phyloP scores from a whole-genome alignment of 2,113 vertebrate species.

The Triplophysa rosa region DNA sequence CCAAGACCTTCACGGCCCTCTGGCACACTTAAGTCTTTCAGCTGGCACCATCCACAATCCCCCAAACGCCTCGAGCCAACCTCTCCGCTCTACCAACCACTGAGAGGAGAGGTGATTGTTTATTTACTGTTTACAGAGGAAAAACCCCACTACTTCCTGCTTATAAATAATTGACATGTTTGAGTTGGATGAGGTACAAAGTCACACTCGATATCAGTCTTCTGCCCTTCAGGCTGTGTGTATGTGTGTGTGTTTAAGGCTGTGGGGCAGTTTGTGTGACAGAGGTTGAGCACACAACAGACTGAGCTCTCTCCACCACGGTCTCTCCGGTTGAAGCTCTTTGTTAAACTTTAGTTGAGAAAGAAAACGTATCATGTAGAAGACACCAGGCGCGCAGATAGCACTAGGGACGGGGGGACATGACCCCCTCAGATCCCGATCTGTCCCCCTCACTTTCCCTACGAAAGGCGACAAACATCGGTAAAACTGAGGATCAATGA shows the following conservation, averaged over 20 bases:
- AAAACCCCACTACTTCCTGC: conserved; percentile 65
- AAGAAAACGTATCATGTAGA: neutral
- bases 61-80: neutral
- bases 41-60: conserved; percentile 1
- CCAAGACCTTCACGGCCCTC: neutral
- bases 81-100: conserved; percentile 40
- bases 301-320: neutral
- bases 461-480: no score
- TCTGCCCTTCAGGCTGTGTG: conserved; percentile 61
- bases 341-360: neutral
- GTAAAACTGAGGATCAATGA: no score
- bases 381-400: no score
- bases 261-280: conserved; percentile 46
- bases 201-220: conserved; percentile 56
- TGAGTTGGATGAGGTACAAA: conserved; percentile 75
- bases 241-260: conserved; percentile 9
- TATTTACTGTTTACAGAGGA: conserved; percentile 74
- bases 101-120: conserved; percentile 65
- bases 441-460: no score
- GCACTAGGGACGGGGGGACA: no score
- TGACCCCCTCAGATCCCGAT: no score
- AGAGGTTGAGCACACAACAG: conserved; percentile 12
- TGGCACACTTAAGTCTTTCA: neutral
- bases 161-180: conserved; percentile 75
- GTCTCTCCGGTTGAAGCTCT: conserved; percentile 20